Conservation (phyloP, 2,888 invertebrate species). For the Temnothorax ravouxi region DNA sequence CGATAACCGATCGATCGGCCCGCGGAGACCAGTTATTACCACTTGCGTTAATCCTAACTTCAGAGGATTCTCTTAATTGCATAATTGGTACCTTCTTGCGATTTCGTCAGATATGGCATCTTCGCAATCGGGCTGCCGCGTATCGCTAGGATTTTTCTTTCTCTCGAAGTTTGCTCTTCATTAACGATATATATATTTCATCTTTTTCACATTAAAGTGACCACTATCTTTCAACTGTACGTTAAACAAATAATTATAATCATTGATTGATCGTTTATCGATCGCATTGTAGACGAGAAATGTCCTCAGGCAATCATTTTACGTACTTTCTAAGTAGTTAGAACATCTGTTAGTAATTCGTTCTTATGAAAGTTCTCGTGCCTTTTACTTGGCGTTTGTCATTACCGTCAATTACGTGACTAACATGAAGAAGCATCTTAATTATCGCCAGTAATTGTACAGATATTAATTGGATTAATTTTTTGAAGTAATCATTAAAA, state of each 20-base stretch:
- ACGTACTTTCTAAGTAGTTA: constrained; percentile 14
- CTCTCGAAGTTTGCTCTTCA: neutral
- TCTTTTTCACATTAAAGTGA: neutral
- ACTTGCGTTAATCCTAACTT: constrained; percentile 56
- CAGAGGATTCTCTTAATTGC: constrained; percentile 44
- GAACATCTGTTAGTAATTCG: neutral
- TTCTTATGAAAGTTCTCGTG: constrained; percentile 7
- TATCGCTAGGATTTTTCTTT: constrained; percentile 18
- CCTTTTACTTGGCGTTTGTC: constrained; percentile 3
- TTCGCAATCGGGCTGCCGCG: constrained; percentile 45
- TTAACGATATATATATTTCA: constrained; percentile 10
- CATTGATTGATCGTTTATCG: constrained; percentile 17
- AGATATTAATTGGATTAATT: constrained; percentile 6
- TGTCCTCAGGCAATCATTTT: neutral
- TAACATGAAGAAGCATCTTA: neutral
- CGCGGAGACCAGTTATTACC: constrained; percentile 50
- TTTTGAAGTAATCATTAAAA: neutral
- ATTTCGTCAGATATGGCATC: constrained; percentile 50
- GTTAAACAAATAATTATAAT: constrained; percentile 20
- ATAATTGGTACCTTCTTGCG: constrained; percentile 53
- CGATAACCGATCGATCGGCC: constrained; percentile 41
- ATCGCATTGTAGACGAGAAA: neutral
- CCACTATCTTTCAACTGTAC: neutral
- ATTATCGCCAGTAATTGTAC: neutral
- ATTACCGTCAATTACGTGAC: neutral